Evolutionary conservation across 1,140 invertebrate genomes (phyloP).

Genomic region (Temnothorax curvispinosus): DNA sequence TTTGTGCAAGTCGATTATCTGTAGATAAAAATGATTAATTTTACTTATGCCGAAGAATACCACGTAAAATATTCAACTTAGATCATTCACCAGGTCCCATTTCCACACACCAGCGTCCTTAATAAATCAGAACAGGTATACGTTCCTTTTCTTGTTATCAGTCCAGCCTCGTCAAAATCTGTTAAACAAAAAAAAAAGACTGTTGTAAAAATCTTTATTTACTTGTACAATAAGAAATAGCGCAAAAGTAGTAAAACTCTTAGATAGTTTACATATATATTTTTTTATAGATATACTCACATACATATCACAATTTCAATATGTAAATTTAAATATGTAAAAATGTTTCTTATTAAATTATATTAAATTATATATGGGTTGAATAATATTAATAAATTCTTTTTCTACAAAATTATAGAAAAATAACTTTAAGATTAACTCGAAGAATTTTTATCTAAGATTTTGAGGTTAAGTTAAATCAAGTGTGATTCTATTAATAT

Average conservation of each 20-base stretch:
- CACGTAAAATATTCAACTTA: neutral
- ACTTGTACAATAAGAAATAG: neutral
- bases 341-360: neutral
- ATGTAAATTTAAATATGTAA: neutral
- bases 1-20: constrained; percentile 24
- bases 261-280: neutral
- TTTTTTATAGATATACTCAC: neutral
- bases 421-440: neutral
- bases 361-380: too few species aligned
- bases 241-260: neutral
- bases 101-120: neutral
- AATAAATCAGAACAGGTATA: neutral
- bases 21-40: constrained; percentile 26
- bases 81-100: constrained; percentile 48
- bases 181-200: neutral
- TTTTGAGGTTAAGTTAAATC: constrained; percentile 19
- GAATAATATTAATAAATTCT: neutral
- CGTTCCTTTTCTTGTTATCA: neutral
- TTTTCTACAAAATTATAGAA: neutral
- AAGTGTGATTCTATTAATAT: neutral
- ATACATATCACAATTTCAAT: neutral
- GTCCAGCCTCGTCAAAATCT: neutral
- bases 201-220: neutral
- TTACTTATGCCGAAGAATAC: neutral
- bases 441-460: neutral